Evolutionary conservation across 2,888 invertebrate genomes (phyloP).

Genomic region (Campoplex capitator): DNA sequence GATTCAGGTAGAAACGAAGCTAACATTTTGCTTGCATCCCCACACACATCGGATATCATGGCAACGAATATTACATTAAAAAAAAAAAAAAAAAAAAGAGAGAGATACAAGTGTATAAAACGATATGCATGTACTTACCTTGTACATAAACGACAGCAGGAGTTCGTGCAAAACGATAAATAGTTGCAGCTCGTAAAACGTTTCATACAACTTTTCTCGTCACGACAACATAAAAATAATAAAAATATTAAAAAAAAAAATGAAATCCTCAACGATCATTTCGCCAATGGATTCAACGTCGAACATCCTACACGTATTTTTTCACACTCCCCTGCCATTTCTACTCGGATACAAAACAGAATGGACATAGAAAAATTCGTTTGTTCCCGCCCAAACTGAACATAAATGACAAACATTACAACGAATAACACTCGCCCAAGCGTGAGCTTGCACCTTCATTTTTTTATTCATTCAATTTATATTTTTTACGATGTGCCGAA

Average conservation of each 20-base stretch:
- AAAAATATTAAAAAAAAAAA: slow-evolving; percentile 7
- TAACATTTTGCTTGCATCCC: background rate
- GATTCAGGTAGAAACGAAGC: slow-evolving; percentile 14
- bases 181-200: slow-evolving; percentile 67
- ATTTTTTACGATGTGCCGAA: background rate
- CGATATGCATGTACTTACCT: background rate
- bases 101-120: background rate
- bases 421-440: background rate
- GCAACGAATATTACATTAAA: background rate
- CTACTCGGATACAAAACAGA: background rate
- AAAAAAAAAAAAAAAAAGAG: background rate
- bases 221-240: background rate
- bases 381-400: background rate
- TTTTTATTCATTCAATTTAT: background rate
- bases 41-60: background rate
- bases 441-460: background rate
- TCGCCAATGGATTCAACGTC: slow-evolving; percentile 60
- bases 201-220: slow-evolving; percentile 61
- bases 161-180: slow-evolving; percentile 67
- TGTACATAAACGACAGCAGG: slow-evolving; percentile 54
- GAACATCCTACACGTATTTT: slow-evolving; percentile 50
- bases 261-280: slow-evolving; percentile 58
- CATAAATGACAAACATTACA: slow-evolving; percentile 1
- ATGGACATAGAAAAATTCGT: background rate
- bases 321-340: slow-evolving; percentile 5